Percentiles rank a stretch among this genome's conserved stretches.
These are phyloP conservation scores for Acleris laterana DNA, from an alignment of 2,888 invertebrate species.

Conservation along the genomic window DNA sequence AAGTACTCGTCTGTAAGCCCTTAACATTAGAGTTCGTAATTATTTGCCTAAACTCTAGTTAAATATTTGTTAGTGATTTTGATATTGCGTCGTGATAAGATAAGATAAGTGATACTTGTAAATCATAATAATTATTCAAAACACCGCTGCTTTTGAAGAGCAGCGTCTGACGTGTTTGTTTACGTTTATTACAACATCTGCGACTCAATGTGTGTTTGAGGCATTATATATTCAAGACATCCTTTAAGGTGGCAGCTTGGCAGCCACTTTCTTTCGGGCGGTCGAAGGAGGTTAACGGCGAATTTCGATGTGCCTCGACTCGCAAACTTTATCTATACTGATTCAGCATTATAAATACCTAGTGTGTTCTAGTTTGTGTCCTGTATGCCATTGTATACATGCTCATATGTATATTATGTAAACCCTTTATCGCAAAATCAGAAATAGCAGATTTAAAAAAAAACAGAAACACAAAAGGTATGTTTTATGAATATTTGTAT, in stretches of 20 bases:
- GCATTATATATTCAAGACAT: slow-evolving; percentile 52
- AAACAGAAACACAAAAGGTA: too few species aligned
- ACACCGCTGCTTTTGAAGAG: too few species aligned
- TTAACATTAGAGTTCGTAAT: not conserved
- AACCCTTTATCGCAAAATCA: too few species aligned
- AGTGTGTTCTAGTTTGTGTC: slow-evolving; percentile 33
- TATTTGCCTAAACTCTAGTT: not conserved
- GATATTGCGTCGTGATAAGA: too few species aligned
- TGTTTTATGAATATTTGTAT: too few species aligned
- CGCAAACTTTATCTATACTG: slow-evolving; percentile 56
- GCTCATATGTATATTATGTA: too few species aligned
- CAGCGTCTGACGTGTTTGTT: not conserved
- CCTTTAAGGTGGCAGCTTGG: slow-evolving; percentile 46
- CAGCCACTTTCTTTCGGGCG: slow-evolving; percentile 75
- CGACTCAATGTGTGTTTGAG: slow-evolving; percentile 4
- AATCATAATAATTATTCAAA: too few species aligned
- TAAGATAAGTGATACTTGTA: too few species aligned
- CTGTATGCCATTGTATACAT: too few species aligned
- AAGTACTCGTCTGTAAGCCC: too few species aligned
- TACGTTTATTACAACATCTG: slow-evolving; percentile 21
- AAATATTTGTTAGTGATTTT: not conserved
- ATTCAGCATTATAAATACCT: slow-evolving; percentile 60
- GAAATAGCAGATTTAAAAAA: too few species aligned
- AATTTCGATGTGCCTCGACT: slow-evolving; percentile 71
- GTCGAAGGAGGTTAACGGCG: slow-evolving; percentile 77